Percentiles rank a stretch among this genome's conserved stretches.
Evolutionary conservation across 2,113 vertebrate species (phyloP).

Genomic region (Pachypanchax playfairii): DNA sequence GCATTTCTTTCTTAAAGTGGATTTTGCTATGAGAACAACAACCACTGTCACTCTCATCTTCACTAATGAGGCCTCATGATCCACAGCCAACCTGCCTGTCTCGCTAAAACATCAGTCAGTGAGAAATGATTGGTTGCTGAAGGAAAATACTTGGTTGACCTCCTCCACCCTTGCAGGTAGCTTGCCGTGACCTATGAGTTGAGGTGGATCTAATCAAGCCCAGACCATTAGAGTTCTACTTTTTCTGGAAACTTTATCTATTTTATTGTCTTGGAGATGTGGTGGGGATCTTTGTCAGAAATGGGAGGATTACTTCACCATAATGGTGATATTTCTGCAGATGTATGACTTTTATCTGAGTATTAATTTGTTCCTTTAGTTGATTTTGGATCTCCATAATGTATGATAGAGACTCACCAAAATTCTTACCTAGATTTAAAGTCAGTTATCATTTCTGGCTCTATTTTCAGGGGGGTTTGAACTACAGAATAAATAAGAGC

Average conservation of each 20-base stretch:
- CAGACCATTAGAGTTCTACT: slow-evolving; percentile 4
- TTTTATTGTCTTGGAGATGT: not conserved
- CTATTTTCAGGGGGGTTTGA: slow-evolving; percentile 20
- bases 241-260: not conserved
- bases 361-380: not conserved
- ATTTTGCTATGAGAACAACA: slow-evolving; percentile 3
- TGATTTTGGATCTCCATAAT: too few relatives aligned
- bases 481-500: slow-evolving; percentile 44
- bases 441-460: slow-evolving; percentile 20
- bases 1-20: not conserved
- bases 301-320: too few relatives aligned
- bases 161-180: slow-evolving; percentile 13
- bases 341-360: too few relatives aligned
- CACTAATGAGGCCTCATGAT: slow-evolving; percentile 58
- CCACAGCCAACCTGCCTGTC: not conserved
- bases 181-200: not conserved
- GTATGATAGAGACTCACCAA: slow-evolving; percentile 21
- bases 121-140: slow-evolving; percentile 24
- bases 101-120: slow-evolving; percentile 9
- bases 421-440: slow-evolving; percentile 5
- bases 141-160: slow-evolving; percentile 29
- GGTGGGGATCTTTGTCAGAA: not conserved
- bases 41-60: not conserved
- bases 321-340: too few relatives aligned
- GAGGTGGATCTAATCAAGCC: slow-evolving; percentile 3